These are phyloP conservation scores for Platyura marginata DNA, from an alignment of 1,140 invertebrate species.

Conservation along the genomic window DNA sequence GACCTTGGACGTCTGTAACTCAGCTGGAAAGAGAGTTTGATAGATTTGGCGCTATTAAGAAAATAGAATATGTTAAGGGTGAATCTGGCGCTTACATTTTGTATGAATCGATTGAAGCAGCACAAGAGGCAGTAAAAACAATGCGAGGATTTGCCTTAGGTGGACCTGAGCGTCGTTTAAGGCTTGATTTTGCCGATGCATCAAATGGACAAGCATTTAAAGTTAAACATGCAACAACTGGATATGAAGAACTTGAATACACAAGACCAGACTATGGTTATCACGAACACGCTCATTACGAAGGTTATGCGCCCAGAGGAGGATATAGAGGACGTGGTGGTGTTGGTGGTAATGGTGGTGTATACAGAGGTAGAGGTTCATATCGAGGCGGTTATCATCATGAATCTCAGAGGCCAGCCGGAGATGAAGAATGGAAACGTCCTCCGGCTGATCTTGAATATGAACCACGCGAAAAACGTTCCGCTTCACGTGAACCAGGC, in stretches of 20 bases:
- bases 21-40: constrained; percentile 93
- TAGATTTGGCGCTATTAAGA: constrained; percentile 94
- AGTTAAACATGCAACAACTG: constrained; percentile 30
- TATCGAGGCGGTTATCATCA: constrained; percentile 35
- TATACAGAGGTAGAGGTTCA: constrained; percentile 37
- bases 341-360: constrained; percentile 32
- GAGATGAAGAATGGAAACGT: constrained; percentile 45
- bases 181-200: constrained; percentile 89
- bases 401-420: constrained; percentile 31
- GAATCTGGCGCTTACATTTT: constrained; percentile 87
- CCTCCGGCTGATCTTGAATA: constrained; percentile 15
- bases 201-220: constrained; percentile 38
- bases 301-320: constrained; percentile 11
- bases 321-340: constrained; percentile 27
- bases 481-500: constrained; percentile 46
- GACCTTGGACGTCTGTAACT: constrained; percentile 83
- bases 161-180: constrained; percentile 69
- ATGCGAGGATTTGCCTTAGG: constrained; percentile 91
- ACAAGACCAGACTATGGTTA: constrained; percentile 29
- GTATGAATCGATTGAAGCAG: constrained; percentile 95
- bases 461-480: constrained; percentile 37
- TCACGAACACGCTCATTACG: constrained; percentile 24
- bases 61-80: constrained; percentile 90
- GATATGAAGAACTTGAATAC: constrained; percentile 36
- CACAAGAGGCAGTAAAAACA: constrained; percentile 87